phyloP scores from a whole-genome alignment of 1,140 invertebrate species.

The Drosophila asahinai region DNA sequence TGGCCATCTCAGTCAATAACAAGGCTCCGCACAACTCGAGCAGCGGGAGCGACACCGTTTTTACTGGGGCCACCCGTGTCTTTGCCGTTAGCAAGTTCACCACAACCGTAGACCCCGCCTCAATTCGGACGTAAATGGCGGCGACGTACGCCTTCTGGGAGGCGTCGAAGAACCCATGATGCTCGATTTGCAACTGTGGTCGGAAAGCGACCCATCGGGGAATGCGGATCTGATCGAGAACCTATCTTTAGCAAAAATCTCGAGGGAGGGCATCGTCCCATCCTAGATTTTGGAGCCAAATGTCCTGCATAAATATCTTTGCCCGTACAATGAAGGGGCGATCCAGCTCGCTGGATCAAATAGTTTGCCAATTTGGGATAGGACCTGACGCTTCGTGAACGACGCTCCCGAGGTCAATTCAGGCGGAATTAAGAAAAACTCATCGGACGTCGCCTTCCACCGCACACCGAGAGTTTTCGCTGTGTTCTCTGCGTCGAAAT shows the following conservation, averaged over 20 bases:
- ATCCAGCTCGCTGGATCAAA: too few species aligned
- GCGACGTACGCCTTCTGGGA: too few species aligned
- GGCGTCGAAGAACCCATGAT: neutral
- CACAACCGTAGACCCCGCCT: neutral
- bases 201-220: neutral
- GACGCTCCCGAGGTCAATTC: neutral
- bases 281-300: too few species aligned
- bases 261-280: too few species aligned
- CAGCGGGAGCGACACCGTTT: neutral
- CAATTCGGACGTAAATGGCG: neutral
- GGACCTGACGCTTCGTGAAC: neutral
- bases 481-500: constrained; percentile 19
- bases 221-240: too few species aligned
- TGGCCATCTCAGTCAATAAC: neutral
- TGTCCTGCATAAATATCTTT: too few species aligned
- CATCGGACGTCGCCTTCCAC: constrained; percentile 46
- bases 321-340: too few species aligned
- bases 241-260: too few species aligned
- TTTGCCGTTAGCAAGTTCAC: neutral
- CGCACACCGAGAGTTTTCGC: constrained; percentile 59
- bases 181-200: neutral
- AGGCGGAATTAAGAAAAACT: constrained; percentile 48
- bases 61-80: neutral
- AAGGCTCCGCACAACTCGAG: neutral
- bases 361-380: neutral